Conservation (phyloP, 2,888 invertebrate genomes). For the Netelia melanura region DNA sequence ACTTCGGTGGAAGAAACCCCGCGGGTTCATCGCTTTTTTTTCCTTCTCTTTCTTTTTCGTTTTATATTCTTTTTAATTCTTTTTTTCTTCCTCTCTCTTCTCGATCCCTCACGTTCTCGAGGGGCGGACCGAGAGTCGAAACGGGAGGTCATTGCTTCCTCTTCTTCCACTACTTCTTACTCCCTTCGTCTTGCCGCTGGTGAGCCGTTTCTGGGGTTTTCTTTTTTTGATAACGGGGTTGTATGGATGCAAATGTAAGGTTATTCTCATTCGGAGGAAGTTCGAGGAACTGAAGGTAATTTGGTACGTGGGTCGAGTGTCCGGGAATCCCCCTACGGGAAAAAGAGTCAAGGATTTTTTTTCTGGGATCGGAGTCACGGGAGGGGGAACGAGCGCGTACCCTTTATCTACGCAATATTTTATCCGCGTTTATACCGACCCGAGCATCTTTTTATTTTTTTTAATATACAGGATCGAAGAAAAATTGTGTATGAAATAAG, state of each 20-base stretch:
- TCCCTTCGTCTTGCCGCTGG: constrained; percentile 6
- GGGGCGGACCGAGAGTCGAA: constrained; percentile 14
- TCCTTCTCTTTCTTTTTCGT: constrained; percentile 11
- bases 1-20: constrained; percentile 28
- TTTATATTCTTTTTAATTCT: constrained; percentile 5
- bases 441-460: too few species aligned
- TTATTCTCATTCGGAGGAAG: constrained; percentile 70
- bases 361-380: constrained; percentile 81
- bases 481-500: neutral
- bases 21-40: neutral
- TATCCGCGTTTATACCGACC: neutral
- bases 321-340: constrained; percentile 81
- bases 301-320: constrained; percentile 61
- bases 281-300: constrained; percentile 66
- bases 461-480: too few species aligned
- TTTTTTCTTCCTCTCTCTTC: constrained; percentile 9
- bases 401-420: neutral
- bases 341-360: constrained; percentile 81
- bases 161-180: constrained; percentile 4
- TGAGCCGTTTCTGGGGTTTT: constrained; percentile 12
- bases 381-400: constrained; percentile 79
- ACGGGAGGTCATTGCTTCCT: constrained; percentile 43
- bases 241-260: constrained; percentile 76
- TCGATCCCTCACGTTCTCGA: constrained; percentile 14
- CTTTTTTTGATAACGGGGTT: constrained; percentile 70